Evolutionary conservation across 2,888 invertebrate genomes (phyloP), one percentile per base, ranked within the genome.

Genomic region (Peribatodes rhomboidaria): DNA sequence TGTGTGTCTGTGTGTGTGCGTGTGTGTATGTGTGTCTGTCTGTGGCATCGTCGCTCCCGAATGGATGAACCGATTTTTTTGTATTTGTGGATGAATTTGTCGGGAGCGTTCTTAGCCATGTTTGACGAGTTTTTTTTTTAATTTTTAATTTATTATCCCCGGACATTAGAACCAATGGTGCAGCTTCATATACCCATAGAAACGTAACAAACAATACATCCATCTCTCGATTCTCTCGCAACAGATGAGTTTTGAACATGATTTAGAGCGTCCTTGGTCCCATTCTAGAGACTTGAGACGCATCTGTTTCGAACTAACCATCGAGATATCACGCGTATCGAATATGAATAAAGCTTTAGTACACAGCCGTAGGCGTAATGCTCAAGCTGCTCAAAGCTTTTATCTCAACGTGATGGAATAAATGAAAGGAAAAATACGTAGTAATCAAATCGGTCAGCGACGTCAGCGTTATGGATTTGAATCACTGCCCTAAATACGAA

Each of bases 201-300:
- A 42, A 42, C 16, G 10, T 3, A 1, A 39, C 46, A 22, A 47
- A 16, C 54, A 18, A 16, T 41, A 46, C 39, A 58, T 67, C 58
- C 39, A 56, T 63, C 4, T 33, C 11, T 18, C 33, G 2, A 11
- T n/a, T 16, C 16, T 20, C 61, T 42, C 2, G 9, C 14, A 16
- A 18, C 33, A 20, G 37, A 46, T 1, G 6, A 56, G 13, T 65
- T 67, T 63, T 39, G 44, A 31, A 35, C 50, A 44, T 37, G 49
- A 59, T 59, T 47, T 47, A 54, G 7, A 42, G 64, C 69, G 80
- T 73, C 81, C 82, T 85, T 84, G 84, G 76, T 70, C 75, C 69
- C 72, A 71, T 75, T 78, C 70, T 67, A 65, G 55, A 50, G 61
- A 52, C 76, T 73, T 71, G 67, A 73, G 68, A 65, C 63, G 64